Evolutionary conservation across 1,140 invertebrate species (phyloP), one percentile per base, ranked within the genome.

Genomic region (Drosophila fuyamai): DNA sequence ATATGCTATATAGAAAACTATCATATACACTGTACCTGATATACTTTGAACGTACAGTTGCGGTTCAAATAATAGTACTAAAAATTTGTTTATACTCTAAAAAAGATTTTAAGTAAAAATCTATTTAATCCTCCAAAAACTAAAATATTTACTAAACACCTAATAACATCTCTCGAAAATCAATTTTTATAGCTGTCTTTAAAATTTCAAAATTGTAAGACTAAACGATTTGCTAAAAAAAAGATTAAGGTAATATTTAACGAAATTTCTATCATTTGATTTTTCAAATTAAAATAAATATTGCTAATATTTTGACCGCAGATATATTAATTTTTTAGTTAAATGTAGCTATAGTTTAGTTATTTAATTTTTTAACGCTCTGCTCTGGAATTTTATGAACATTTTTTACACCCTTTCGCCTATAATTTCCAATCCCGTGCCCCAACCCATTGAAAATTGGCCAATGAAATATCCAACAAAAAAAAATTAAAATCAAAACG

Each of bases 381-480:
- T 67, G 59, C 44, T 51, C 59, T 65, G 29, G 46, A 65, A 16
- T 38, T 50, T 63, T 63, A 35, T 35, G 16, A 46, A 27, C 14
- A 18, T 56, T 16, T 14, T 56, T 16, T 14, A 54, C 16, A 38
- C 14, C 12, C 54, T 6, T 29, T 18, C 9, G 13, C n/a, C 1
- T n/a, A 58, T 9, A 41, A 27, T 41, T 41, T 16, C 40, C 27
- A 56, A 23, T 32, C 35, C 13, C 13, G 4, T 5, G 35, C 4
- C 9, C 48, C 9, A 10, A 16, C 1, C n/a, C 4, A 16, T 6
- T 9, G 0, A 16, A 68, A 68, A 70, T 70, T 68, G 66, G 66
- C 63, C 66, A 70, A 13, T 44, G n/a, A 65, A 12, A 62, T 44
- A 32, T 51, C n/a, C 12, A 43, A 38, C 12, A 27, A 54, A 36